Evolutionary conservation across 2,113 vertebrate genomes (phyloP), one percentile per base, ranked within the genome.

Genomic region (Hippolais icterina): DNA sequence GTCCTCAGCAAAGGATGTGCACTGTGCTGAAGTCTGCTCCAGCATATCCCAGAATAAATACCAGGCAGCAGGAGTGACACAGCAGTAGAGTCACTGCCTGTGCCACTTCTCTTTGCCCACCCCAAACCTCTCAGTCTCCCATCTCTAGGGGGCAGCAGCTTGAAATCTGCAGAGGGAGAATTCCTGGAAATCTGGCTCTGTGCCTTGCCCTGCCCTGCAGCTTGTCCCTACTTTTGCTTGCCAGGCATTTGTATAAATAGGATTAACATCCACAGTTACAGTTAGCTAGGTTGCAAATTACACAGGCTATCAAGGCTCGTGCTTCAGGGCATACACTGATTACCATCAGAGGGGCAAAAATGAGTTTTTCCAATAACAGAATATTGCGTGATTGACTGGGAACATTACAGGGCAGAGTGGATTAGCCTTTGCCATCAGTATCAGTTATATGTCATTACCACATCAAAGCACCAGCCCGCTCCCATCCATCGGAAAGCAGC

Each of bases 251-350:
- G 74, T 94, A 93, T 94, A 95, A 96, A 96, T 78, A 95, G 90
- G 88, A 96, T 97, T 96, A 96, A 93, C 93, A 95, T 96, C 88
- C 87, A 75, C 94, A 95, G 90, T 75, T 96, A 90, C 92, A 96
- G 92, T 96, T 92, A 94, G 85, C 93, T 78, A 49, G 85, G 90
- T 46, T 96, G 94, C 95, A 96, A 92, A 97, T 96, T 95, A 96
- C 79, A 86, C 79, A 81, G 90, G 72, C 94, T 96, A 95, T 96
- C 93, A 92, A 88, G 79, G 71, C 61, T 90, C 9, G 44, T 90
- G 93, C 93, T 87, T 94, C 88, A 68, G 93, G 92, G 90, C 79
- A 92, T 86, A 88, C 60, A 47, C 60, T 92, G 94, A 96, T 96
- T 92, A 77, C 76, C 79, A 88, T 92, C 71, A 3, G 63, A 94